Evolutionary conservation across 2,888 invertebrate genomes (phyloP), one percentile per base, ranked within the genome.

Genomic region (Himalopsyche kuldschensis): DNA sequence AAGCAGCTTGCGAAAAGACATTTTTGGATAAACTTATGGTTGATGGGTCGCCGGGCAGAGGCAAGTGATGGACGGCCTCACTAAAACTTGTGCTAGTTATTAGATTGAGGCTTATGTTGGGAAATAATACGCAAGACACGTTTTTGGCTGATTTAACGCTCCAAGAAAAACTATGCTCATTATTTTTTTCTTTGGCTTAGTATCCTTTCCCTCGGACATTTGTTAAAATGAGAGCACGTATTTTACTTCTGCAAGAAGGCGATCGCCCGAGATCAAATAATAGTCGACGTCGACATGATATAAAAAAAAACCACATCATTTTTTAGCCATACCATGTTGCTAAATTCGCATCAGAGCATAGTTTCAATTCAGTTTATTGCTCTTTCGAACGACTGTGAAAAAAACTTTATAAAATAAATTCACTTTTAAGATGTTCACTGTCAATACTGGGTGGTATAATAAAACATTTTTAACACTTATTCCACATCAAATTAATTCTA

Each of bases 81-180:
- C 55, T 69, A 75, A 81, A 81, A 82, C 82, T 82, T 82, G 20
- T 31, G 48, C 31, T 55, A 77, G 55, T 82, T 82, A 82, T 82
- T 82, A 78, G 55, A 82, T 82, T 47, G 35, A 46, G 75, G 32
- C 24, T 47, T 24, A 35, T 76, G 76, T 10, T 76, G 20, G 32
- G 76, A 76, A 76, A 76, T 76, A 76, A 76, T 76, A 76, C 55
- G 55, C 55, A 55, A 55, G 55, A 55, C 55, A 55, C 55, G 55
- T 55, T 55, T 41, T 55, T 20, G 55, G 55, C 55, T 55, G 55
- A 55, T 55, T 55, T 55, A 55, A 55, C 8, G 55, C 55, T 24
- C n/a, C 55, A 2, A 55, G 55, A 55, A 55, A 55, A 55, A 55
- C 55, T 55, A 55, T 15, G 20, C 20, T 55, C 55, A 55, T 55